Evolutionary conservation across 2,888 invertebrate genomes (phyloP).

Genomic region (Macroteleia sp.): DNA sequence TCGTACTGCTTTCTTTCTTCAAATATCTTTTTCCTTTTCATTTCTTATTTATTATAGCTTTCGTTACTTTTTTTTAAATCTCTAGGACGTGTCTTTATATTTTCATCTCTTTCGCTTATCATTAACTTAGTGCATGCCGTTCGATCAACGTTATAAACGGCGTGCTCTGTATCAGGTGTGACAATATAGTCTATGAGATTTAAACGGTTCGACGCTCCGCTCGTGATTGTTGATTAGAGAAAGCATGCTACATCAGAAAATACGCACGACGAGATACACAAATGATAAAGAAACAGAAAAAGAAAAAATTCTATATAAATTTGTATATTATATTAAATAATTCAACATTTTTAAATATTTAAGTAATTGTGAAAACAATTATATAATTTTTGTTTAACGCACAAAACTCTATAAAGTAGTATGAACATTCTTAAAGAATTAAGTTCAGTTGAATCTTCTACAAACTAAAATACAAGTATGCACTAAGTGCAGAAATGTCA

Average conservation of each 20-base stretch:
- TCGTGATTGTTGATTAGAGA: conserved; percentile 69
- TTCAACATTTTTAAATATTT: too few relatives aligned
- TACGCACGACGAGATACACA: conserved; percentile 78
- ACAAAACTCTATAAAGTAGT: too few relatives aligned
- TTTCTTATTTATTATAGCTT: conserved; percentile 1
- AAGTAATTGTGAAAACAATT: too few relatives aligned
- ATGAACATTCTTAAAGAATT: too few relatives aligned
- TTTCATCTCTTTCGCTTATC: conserved; percentile 53
- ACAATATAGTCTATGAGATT: conserved; percentile 44
- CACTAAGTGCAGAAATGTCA: too few relatives aligned
- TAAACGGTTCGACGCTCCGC: conserved; percentile 59
- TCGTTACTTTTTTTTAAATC: conserved; percentile 8
- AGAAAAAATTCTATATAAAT: neutral
- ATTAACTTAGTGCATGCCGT: conserved; percentile 55
- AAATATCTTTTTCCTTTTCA: conserved; percentile 1
- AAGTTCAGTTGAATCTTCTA: too few relatives aligned
- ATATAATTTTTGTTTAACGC: too few relatives aligned
- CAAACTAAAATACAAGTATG: too few relatives aligned
- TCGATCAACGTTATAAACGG: conserved; percentile 61
- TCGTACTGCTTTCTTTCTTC: conserved; percentile 49
- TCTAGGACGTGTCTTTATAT: conserved; percentile 19
- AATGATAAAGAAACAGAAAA: conserved; percentile 54
- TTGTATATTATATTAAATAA: too few relatives aligned
- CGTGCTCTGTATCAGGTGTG: conserved; percentile 50
- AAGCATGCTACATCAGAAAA: conserved; percentile 80